These are phyloP conservation scores for Heterocephalus glaber DNA, from an alignment of 2,113 vertebrate genomes.

Conservation along the genomic window DNA sequence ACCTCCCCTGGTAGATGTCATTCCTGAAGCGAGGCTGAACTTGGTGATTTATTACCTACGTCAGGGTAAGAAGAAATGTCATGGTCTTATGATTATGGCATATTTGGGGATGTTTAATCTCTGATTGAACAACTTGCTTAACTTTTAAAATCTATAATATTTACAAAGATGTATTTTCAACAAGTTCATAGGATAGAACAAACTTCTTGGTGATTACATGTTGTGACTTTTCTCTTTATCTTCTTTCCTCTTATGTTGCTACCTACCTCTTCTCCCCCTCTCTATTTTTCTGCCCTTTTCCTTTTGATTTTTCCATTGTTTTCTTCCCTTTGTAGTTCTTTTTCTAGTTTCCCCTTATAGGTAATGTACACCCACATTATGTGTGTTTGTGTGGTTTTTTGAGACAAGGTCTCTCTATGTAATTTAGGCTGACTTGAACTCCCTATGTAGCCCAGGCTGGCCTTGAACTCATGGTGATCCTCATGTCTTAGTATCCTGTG, in stretches of 20 bases:
- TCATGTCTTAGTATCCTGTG: too few species aligned
- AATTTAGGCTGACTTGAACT: too few species aligned
- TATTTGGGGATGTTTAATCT: conserved; percentile 31
- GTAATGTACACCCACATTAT: background rate
- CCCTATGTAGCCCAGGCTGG: background rate
- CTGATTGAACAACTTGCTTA: background rate
- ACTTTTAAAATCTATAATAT: conserved; percentile 20
- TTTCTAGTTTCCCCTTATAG: background rate
- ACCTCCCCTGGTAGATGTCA: conserved; percentile 96
- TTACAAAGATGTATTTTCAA: conserved; percentile 26
- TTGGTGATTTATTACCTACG: conserved; percentile 98
- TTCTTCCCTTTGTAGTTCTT: background rate
- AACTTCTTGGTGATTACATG: background rate
- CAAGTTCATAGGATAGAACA: background rate
- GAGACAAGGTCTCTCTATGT: background rate
- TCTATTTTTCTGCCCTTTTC: background rate
- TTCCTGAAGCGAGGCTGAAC: conserved; percentile 97
- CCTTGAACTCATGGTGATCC: background rate
- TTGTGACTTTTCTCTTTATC: background rate
- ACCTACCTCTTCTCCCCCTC: background rate
- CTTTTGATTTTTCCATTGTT: background rate
- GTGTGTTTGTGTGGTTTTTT: background rate
- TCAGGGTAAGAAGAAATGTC: conserved; percentile 88
- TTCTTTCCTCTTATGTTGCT: background rate
- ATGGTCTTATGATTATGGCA: conserved; percentile 41